Percentiles rank a stretch among this genome's conserved stretches.
These are phyloP conservation scores for Drosophila kurseongensis DNA, from an alignment of 1,140 invertebrate species.

Conservation along the genomic window DNA sequence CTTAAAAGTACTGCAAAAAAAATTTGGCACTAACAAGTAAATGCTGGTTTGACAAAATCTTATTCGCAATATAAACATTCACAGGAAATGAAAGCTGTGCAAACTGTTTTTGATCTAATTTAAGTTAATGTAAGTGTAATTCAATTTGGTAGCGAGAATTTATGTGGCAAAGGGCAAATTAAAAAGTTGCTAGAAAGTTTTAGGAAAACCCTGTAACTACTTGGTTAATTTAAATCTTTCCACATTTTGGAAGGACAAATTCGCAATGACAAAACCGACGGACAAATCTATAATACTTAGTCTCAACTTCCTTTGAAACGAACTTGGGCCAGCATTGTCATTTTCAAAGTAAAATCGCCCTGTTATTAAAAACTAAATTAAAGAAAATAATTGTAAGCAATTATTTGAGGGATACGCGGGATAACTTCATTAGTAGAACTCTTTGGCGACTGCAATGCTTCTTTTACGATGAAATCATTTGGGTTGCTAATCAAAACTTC, in stretches of 20 bases:
- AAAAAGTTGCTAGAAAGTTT: background rate
- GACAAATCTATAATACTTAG: background rate
- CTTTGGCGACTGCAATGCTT: slow-evolving; percentile 47
- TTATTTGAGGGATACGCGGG: slow-evolving; percentile 28
- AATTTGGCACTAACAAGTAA: background rate
- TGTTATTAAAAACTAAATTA: background rate
- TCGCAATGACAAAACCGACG: background rate
- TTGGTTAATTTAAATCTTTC: background rate
- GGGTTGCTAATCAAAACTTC: slow-evolving; percentile 39
- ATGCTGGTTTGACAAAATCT: too few species aligned
- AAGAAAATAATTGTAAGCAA: slow-evolving; percentile 12
- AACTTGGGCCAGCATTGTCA: background rate
- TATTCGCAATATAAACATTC: background rate
- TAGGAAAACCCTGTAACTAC: background rate
- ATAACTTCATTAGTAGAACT: slow-evolving; percentile 47
- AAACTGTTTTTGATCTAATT: background rate
- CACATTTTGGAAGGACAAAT: background rate
- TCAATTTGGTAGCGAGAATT: background rate
- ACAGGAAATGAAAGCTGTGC: slow-evolving; percentile 5
- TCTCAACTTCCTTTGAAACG: background rate
- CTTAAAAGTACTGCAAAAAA: slow-evolving; percentile 3
- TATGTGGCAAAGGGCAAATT: background rate
- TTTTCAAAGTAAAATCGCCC: too few species aligned
- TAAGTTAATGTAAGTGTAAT: background rate
- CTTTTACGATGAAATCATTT: slow-evolving; percentile 35